phyloP scores from a whole-genome alignment of 2,797 vertebrate genomes.

The Lutjanus campechanus region DNA sequence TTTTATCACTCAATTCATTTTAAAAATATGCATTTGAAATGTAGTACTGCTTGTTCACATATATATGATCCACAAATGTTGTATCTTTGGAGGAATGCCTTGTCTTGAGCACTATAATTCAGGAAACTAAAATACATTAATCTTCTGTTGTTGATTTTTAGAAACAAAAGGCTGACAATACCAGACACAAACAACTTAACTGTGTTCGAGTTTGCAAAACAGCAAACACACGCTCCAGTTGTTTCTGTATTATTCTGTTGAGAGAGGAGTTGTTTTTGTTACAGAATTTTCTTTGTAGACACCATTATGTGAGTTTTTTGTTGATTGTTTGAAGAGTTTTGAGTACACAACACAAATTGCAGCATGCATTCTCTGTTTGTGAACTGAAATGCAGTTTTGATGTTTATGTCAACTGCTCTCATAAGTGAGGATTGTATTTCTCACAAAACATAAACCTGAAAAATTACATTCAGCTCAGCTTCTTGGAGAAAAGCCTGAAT shows the following conservation, averaged over 20 bases:
- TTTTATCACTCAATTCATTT: not conserved
- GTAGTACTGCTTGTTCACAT: not conserved
- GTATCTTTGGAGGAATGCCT: not conserved
- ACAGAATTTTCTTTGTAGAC: not conserved
- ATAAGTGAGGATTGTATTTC: slow-evolving; percentile 1
- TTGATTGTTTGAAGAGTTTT: not conserved
- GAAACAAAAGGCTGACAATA: not conserved
- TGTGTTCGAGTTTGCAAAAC: not conserved
- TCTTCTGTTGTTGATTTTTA: not conserved
- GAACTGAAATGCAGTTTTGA: slow-evolving; percentile 1
- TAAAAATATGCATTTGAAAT: not conserved
- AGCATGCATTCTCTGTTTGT: not conserved
- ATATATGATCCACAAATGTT: not conserved
- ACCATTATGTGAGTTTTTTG: not conserved
- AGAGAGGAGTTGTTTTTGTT: not conserved
- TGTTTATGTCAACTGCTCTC: not conserved
- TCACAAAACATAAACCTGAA: not conserved
- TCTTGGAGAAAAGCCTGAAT: not conserved
- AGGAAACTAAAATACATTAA: not conserved
- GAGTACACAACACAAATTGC: not conserved
- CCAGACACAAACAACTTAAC: too few species aligned
- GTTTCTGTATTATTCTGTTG: not conserved
- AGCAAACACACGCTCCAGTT: not conserved
- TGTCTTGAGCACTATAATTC: not conserved
- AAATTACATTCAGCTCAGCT: not conserved